These are phyloP conservation scores for Melanargia galathea DNA, from an alignment of 2,888 invertebrate species.

Conservation along the genomic window DNA sequence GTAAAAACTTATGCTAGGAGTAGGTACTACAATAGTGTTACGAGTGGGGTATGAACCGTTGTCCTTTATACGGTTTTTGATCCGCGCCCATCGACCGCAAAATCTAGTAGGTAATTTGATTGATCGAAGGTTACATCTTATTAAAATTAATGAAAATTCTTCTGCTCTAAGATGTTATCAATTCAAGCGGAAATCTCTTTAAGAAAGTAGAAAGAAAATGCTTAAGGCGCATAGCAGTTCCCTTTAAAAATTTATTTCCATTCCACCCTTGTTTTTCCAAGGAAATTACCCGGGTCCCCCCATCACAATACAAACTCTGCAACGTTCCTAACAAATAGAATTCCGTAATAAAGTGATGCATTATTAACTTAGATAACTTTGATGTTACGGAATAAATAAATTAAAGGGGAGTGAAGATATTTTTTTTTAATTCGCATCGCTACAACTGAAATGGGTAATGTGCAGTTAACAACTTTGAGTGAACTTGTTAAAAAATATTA, in stretches of 20 bases:
- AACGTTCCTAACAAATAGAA: slow-evolving; percentile 51
- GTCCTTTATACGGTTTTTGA: no score
- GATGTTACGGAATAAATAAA: slow-evolving; percentile 52
- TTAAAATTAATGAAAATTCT: not conserved
- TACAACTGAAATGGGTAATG: slow-evolving; percentile 6
- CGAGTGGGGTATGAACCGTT: no score
- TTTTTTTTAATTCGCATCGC: slow-evolving; percentile 9
- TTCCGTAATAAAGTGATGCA: slow-evolving; percentile 66
- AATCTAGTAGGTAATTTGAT: no score
- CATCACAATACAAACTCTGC: slow-evolving; percentile 62
- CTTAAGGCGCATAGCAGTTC: slow-evolving; percentile 14
- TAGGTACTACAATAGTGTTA: no score
- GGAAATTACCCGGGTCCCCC: slow-evolving; percentile 64
- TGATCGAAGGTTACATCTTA: not conserved
- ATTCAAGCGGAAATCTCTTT: slow-evolving; percentile 11
- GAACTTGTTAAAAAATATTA: not conserved
- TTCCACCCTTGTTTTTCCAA: slow-evolving; percentile 70
- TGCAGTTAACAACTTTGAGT: not conserved
- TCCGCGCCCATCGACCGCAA: no score
- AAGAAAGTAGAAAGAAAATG: slow-evolving; percentile 12
- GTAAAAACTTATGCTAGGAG: no score
- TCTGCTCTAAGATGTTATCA: not conserved
- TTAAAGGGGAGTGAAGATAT: slow-evolving; percentile 15
- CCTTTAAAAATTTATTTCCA: slow-evolving; percentile 23
- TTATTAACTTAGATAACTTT: slow-evolving; percentile 64